Percentiles rank a stretch among this genome's conserved stretches.
Evolutionary conservation across 2,113 vertebrate species (phyloP).

Genomic region (Chaetura pelagica): DNA sequence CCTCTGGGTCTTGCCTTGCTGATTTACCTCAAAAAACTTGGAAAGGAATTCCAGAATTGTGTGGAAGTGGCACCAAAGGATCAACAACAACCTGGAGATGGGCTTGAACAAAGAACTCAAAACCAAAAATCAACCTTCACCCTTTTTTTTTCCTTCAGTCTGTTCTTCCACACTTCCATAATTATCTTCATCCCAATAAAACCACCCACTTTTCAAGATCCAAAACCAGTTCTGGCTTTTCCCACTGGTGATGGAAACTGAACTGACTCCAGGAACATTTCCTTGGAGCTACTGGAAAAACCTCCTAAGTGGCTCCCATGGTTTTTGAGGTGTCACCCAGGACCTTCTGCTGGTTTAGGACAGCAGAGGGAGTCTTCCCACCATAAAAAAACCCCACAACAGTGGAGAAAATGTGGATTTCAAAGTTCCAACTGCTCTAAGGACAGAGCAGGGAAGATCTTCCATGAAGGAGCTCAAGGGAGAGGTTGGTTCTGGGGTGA

Average conservation of each 20-base stretch:
- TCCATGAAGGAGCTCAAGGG: too few relatives aligned
- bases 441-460: too few relatives aligned
- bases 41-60: neutral
- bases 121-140: neutral
- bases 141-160: neutral
- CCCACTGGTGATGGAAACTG: neutral
- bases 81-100: neutral
- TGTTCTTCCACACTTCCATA: neutral
- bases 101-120: neutral
- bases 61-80: neutral
- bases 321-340: neutral
- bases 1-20: too few relatives aligned
- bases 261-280: rapidly evolving
- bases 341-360: neutral
- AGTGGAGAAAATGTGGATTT: neutral
- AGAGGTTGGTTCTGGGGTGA: neutral
- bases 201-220: neutral
- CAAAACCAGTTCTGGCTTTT: neutral
- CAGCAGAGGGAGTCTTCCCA: conserved; percentile 23
- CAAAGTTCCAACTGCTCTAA: neutral
- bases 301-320: too few relatives aligned
- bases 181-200: neutral
- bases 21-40: too few relatives aligned
- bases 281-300: neutral
- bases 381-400: neutral